Evolutionary conservation across 2,888 invertebrate genomes (phyloP).

Genomic region (Archips xylosteana): DNA sequence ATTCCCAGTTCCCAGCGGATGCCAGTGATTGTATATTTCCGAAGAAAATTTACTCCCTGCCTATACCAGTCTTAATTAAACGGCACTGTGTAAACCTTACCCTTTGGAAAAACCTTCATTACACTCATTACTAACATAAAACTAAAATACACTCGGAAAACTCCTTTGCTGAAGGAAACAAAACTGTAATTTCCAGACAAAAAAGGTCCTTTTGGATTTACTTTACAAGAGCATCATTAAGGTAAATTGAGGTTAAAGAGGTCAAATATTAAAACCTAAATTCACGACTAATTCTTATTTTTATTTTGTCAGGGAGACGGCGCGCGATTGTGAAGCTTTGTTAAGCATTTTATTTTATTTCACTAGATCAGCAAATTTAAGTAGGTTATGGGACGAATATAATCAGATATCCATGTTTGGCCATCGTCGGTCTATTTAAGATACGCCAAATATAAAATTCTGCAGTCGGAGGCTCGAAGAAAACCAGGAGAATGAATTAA

Average conservation of each 20-base stretch:
- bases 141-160: constrained; percentile 45
- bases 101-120: constrained; percentile 76
- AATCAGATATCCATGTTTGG: too few relatives aligned
- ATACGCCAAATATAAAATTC: too few relatives aligned
- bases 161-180: constrained; percentile 44
- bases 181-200: constrained; percentile 51
- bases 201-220: constrained; percentile 70
- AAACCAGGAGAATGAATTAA: too few relatives aligned
- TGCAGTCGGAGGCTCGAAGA: too few relatives aligned
- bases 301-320: not conserved
- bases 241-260: constrained; percentile 75
- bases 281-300: not conserved
- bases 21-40: constrained; percentile 38
- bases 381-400: too few relatives aligned
- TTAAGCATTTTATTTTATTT: not conserved
- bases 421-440: too few relatives aligned
- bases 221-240: constrained; percentile 71
- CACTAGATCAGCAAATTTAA: too few relatives aligned
- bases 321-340: not conserved
- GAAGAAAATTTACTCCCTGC: constrained; percentile 53
- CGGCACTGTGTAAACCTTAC: constrained; percentile 64
- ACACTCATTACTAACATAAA: constrained; percentile 67
- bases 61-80: constrained; percentile 71
- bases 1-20: not conserved
- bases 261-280: constrained; percentile 26